Conservation (phyloP, 1,140 invertebrate species). For the Brachionus koreanus region DNA sequence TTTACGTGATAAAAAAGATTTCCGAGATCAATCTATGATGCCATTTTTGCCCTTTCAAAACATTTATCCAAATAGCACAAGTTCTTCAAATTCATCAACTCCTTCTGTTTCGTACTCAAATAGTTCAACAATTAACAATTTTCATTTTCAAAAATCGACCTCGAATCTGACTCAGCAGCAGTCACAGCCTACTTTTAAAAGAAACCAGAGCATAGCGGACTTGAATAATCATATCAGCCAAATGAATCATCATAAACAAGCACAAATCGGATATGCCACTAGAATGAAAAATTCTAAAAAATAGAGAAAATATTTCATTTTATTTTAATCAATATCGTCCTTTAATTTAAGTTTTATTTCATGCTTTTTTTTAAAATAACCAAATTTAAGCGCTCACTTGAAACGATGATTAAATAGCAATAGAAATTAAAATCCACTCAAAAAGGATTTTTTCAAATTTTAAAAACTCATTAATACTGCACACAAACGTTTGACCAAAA, state of each 20-base stretch:
- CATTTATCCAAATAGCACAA: slow-evolving; percentile 3
- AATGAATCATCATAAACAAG: not conserved
- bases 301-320: not conserved
- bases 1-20: slow-evolving; percentile 18
- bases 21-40: not conserved
- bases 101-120: not conserved
- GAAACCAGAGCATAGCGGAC: not conserved
- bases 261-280: not conserved
- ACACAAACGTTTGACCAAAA: not conserved
- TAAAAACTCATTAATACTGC: not conserved
- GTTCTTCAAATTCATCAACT: not conserved
- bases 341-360: not conserved
- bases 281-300: not conserved
- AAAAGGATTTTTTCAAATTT: not conserved
- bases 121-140: not conserved
- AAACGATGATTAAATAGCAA: not conserved
- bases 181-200: not conserved
- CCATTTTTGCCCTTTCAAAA: slow-evolving; percentile 9
- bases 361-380: not conserved
- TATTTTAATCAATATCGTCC: not conserved
- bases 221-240: not conserved
- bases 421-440: not conserved
- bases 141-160: not conserved
- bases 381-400: not conserved
- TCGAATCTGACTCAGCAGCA: not conserved